Conservation (phyloP, 30 jellyfish, hydroid and myxozoan species). For the Aurelia sp. region DNA sequence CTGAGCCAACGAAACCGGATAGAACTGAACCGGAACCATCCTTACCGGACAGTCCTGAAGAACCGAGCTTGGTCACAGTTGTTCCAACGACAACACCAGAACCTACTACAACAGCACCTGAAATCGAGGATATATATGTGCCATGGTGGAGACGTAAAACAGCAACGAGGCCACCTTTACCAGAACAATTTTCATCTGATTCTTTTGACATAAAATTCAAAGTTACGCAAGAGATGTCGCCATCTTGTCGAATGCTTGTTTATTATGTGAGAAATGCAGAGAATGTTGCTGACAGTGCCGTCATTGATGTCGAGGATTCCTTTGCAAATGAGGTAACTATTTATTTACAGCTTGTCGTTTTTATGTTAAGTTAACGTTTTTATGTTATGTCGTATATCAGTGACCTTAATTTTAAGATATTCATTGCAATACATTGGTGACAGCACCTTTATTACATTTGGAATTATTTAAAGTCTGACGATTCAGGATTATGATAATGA, state of each 20-base stretch:
- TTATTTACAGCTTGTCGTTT: background rate
- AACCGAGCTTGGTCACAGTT: background rate
- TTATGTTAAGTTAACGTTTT: background rate
- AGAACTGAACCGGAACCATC: conserved; percentile 4
- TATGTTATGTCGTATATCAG: background rate
- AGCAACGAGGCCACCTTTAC: conserved; percentile 88
- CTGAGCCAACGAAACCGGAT: conserved; percentile 8
- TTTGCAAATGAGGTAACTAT: conserved; percentile 74
- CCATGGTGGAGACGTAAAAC: conserved; percentile 3
- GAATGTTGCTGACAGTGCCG: conserved; percentile 85
- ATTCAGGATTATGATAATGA: too few species aligned
- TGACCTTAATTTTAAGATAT: too few species aligned
- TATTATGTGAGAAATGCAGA: conserved; percentile 79
- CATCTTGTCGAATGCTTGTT: conserved; percentile 82
- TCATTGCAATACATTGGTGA: too few species aligned
- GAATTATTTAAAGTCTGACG: too few species aligned
- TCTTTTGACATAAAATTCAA: conserved; percentile 50
- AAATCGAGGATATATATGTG: background rate
- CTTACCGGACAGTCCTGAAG: background rate
- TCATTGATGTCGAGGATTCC: conserved; percentile 52
- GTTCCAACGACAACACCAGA: conserved; percentile 24
- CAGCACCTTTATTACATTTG: too few species aligned
- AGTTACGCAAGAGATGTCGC: conserved; percentile 83
- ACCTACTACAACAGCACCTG: conserved; percentile 18
- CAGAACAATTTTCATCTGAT: conserved; percentile 55